A percentile compares a stretch with the other conserved stretches of the same genome.
Evolutionary conservation across 1,140 invertebrate species (phyloP).

Genomic region (Saxidomus purpurata): DNA sequence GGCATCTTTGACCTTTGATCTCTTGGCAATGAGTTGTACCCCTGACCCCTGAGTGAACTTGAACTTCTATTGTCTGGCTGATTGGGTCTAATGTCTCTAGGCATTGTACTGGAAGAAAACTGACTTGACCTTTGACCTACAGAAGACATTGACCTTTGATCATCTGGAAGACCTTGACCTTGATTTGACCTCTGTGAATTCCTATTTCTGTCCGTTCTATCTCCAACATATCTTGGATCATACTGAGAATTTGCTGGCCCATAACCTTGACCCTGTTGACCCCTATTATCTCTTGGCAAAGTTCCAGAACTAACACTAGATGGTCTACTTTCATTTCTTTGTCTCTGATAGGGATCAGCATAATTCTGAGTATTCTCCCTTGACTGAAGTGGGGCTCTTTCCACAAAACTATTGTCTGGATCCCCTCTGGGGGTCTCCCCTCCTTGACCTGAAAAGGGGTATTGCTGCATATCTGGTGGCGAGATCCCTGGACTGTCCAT

Average conservation of each 20-base stretch:
- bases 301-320: slow-evolving; percentile 40
- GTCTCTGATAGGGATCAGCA: slow-evolving; percentile 36
- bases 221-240: slow-evolving; percentile 40
- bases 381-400: slow-evolving; percentile 38
- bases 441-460: slow-evolving; percentile 8
- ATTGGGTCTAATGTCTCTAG: slow-evolving; percentile 31
- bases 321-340: slow-evolving; percentile 6
- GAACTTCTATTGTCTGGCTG: slow-evolving; percentile 47
- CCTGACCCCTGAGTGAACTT: slow-evolving; percentile 45
- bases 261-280: slow-evolving; percentile 5
- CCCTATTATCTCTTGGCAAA: slow-evolving; percentile 43
- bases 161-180: slow-evolving; percentile 45
- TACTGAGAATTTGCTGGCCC: not conserved
- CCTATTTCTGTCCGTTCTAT: slow-evolving; percentile 45
- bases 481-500: slow-evolving; percentile 53
- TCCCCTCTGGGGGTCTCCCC: not conserved
- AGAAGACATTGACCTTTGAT: slow-evolving; percentile 53
- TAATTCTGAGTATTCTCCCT: slow-evolving; percentile 41
- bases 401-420: slow-evolving; percentile 33
- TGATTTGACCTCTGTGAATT: slow-evolving; percentile 51
- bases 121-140: slow-evolving; percentile 60
- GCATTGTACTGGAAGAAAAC: slow-evolving; percentile 38
- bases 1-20: slow-evolving; percentile 47
- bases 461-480: slow-evolving; percentile 58
- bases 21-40: slow-evolving; percentile 62